Base-by-base conservation (phyloP, 2,113 vertebrate species). In the Gambusia holbrooki region DNA sequence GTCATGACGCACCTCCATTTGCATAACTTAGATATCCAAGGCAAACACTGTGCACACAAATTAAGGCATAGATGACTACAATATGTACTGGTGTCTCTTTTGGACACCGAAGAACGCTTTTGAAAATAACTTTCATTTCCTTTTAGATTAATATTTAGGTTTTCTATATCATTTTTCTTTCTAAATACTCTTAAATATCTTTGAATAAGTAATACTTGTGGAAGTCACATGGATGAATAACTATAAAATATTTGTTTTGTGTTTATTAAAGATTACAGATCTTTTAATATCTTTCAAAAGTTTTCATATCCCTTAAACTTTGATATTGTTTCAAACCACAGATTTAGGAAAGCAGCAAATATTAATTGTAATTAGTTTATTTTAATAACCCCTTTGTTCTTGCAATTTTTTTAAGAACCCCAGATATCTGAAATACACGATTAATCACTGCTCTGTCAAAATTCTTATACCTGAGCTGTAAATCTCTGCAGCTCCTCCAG, bases 11-110 rank as follows among this genome's bases (percentile, higher is more conserved):
- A 69, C 74, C 74, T 66, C 77, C 42, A 92, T 91, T 91, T 88
- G 88, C 90, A 92, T 92, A 80, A 89, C 85, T 79, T 84, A 82
- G 83, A 91, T 82, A 87, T 87, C 58, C 64, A 75, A 19, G 61
- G 80, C 68, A 80, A 81, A 84, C 67, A 76, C 13, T 42, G 48
- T 66, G 74, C 65, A 42, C 69, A 77, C 77, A 82, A 69, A 84
- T 86, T 85, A 71, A 81, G 74, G 79, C 78, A 86, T 66, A 81
- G 62, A 72, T 84, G 75, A 76, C 62, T 68, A 67, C 65, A 79
- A 83, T 73, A 40, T 58, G 28, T 33, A 76, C 75, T 58, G 69
- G 72, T 28, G 76, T 66, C 48, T 51, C 42, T 76, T 51, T 65
- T 58, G 65, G 73, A 67, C 42, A 68, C 61, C 61, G 27, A 33